Base-by-base conservation (phyloP, 2,797 vertebrate species). In the Melanotaenia pygmaea region DNA sequence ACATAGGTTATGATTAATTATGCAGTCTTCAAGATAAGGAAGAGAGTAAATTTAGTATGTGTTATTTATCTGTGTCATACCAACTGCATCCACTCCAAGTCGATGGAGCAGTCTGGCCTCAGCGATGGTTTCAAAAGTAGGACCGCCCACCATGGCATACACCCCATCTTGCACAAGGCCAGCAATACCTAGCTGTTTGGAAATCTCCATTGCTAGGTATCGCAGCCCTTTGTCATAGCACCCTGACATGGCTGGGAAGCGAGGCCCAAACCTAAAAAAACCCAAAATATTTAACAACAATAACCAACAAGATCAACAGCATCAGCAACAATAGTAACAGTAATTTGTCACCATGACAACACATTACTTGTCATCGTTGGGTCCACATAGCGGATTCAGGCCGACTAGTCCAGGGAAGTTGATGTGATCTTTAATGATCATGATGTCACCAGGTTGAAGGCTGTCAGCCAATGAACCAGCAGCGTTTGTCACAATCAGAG, bases 371-470 rank as follows among this genome's bases (percentile, higher is more conserved):
- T 92, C 90, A 1, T 90, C 80, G 16, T 96, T 96, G 80, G 95
- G 93, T 20, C 96, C 95, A 2, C 61, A 83, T 22, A 96, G 91
- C 0, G 95, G 95, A 79, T 94, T 94, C 56, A 95, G 80, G 13
- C 95, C 95, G 0, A 90, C 88, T 58, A 96, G 14, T 56, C 95
- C 95, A 0, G 94, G 94, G 77, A 96, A 90, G 85, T 95, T 96
- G 58, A 96, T 67, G 79, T 96, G 96, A 79, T 96, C 96, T 79
- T 91, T 93, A 84, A 96, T 95, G 77, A 96, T 89, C 96, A 96
- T 96, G 83, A 96, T 91, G 85, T 96, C 95, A 54, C 95, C 95
- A 5, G 91, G 86, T 13, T 72, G 88, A 79, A 95, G 91, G 13
- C 75, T 85, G 22, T 95, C 94, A 0, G 93, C 91, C 87, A 96